Evolutionary conservation across 2,113 vertebrate species (phyloP).

Genomic region (Myotis lucifugus): DNA sequence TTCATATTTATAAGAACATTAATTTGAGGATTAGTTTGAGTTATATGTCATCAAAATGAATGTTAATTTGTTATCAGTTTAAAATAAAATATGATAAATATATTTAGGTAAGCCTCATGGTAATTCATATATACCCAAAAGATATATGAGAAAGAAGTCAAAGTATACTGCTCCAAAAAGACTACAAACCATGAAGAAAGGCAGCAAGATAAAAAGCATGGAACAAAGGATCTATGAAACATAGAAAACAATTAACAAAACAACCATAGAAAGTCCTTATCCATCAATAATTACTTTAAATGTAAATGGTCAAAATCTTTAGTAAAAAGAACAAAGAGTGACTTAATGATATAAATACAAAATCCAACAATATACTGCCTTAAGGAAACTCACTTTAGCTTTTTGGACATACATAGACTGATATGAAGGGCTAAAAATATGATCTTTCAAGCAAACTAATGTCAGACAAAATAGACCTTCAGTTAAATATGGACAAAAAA

Average conservation of each 20-base stretch:
- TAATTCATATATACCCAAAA: background rate
- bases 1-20: background rate
- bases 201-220: background rate
- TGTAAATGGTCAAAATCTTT: background rate
- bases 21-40: background rate
- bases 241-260: background rate
- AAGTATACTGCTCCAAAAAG: background rate
- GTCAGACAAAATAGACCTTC: background rate
- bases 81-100: background rate
- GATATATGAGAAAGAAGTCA: background rate
- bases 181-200: background rate
- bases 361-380: background rate
- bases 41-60: conserved; percentile 9
- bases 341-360: background rate
- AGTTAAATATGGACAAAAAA: background rate
- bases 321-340: background rate
- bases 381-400: background rate
- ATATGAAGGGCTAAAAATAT: background rate
- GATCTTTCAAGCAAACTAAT: background rate
- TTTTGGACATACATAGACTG: background rate
- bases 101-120: background rate
- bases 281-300: background rate
- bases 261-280: background rate
- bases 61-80: background rate
- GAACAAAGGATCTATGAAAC: background rate